Percentiles rank a stretch among this genome's conserved stretches.
These are phyloP conservation scores for Drosophila mayaguana DNA, from an alignment of 2,888 invertebrate genomes.

Conservation along the genomic window DNA sequence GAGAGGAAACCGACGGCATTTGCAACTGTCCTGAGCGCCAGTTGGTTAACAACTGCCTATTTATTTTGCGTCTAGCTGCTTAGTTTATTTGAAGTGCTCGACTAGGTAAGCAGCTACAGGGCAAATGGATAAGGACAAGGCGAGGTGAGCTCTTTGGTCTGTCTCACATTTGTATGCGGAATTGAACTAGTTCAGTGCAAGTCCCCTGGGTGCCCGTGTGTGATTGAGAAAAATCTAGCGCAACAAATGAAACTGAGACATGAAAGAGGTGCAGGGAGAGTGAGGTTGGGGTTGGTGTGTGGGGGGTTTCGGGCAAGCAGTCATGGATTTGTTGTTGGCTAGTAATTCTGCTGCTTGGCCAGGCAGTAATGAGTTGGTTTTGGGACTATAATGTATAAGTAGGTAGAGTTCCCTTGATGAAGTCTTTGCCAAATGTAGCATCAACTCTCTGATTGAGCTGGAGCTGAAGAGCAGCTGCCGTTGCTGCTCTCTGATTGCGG, in stretches of 20 bases:
- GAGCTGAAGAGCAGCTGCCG: slow-evolving; percentile 24
- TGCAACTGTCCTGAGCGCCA: slow-evolving; percentile 71
- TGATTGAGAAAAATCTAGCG: slow-evolving; percentile 81
- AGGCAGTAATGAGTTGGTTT: slow-evolving; percentile 49
- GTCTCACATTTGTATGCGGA: slow-evolving; percentile 55
- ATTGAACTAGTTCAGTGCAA: slow-evolving; percentile 69
- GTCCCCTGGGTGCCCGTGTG: slow-evolving; percentile 54
- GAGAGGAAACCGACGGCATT: slow-evolving; percentile 70
- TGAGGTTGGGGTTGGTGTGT: slow-evolving; percentile 1
- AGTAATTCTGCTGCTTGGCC: slow-evolving; percentile 50
- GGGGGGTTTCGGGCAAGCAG: slow-evolving; percentile 21
- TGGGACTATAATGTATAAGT: slow-evolving; percentile 54
- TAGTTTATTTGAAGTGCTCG: slow-evolving; percentile 61
- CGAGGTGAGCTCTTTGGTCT: slow-evolving; percentile 27
- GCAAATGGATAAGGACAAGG: background rate
- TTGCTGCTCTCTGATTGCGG: background rate
- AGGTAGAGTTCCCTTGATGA: slow-evolving; percentile 28
- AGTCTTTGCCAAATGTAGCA: slow-evolving; percentile 60
- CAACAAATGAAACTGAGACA: slow-evolving; percentile 75
- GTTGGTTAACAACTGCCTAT: slow-evolving; percentile 43
- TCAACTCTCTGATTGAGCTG: slow-evolving; percentile 50
- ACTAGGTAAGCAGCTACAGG: slow-evolving; percentile 52
- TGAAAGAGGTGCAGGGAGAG: slow-evolving; percentile 50
- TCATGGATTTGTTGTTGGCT: slow-evolving; percentile 27
- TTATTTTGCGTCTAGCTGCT: slow-evolving; percentile 69